Percentiles rank a stretch among this genome's conserved stretches.
Evolutionary conservation across 2,888 invertebrate genomes (phyloP).

Genomic region (Camptogramma bilineatum): DNA sequence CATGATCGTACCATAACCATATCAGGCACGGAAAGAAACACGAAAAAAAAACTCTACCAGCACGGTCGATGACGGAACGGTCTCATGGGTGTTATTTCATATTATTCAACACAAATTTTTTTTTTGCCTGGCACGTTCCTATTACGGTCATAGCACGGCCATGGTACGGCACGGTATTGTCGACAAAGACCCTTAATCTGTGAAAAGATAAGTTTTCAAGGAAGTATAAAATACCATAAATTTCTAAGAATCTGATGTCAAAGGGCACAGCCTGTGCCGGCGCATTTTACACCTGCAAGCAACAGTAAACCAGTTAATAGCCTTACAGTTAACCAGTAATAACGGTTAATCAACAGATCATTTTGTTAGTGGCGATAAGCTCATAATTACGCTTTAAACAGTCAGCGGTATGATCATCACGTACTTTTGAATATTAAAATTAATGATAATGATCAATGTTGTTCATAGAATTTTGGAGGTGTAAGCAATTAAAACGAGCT

Average conservation of each 20-base stretch:
- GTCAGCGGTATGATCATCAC: slow-evolving; percentile 27
- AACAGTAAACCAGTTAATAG: slow-evolving; percentile 34
- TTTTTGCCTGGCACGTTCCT: too few relatives aligned
- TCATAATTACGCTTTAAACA: slow-evolving; percentile 36
- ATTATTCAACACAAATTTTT: too few relatives aligned
- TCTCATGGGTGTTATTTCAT: too few relatives aligned
- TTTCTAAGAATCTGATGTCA: slow-evolving; percentile 51
- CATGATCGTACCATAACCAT: too few relatives aligned
- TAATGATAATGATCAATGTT: slow-evolving; percentile 13
- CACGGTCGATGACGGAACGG: too few relatives aligned
- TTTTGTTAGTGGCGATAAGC: slow-evolving; percentile 47
- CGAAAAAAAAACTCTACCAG: too few relatives aligned
- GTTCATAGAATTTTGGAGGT: slow-evolving; percentile 12
- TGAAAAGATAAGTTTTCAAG: neutral
- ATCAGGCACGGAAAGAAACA: too few relatives aligned
- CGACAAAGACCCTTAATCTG: too few relatives aligned
- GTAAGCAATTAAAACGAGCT: slow-evolving; percentile 13
- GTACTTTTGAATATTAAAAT: slow-evolving; percentile 10
- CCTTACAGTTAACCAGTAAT: slow-evolving; percentile 46
- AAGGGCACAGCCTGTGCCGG: slow-evolving; percentile 50
- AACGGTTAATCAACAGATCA: slow-evolving; percentile 51
- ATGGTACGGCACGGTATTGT: too few relatives aligned
- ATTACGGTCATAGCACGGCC: too few relatives aligned
- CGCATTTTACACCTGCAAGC: slow-evolving; percentile 44
- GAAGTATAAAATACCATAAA: slow-evolving; percentile 5